Percentiles rank a stretch among this genome's conserved stretches.
phyloP scores from a whole-genome alignment of 2,888 invertebrate species.

The Microctonus hyperodae region DNA sequence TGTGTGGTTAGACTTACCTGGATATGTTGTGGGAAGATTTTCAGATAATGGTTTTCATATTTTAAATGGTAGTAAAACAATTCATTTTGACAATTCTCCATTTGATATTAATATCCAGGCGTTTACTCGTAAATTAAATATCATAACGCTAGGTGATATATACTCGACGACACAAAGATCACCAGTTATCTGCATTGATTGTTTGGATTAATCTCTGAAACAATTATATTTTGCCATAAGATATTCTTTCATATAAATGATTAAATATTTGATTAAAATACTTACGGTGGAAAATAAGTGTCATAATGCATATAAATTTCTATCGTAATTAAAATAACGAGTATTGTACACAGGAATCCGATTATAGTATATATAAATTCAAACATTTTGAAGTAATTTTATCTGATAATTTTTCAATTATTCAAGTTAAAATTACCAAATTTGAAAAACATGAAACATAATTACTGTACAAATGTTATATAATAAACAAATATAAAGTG shows the following conservation, averaged over 20 bases:
- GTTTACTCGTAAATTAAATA: conserved; percentile 39
- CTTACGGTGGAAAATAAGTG: conserved; percentile 47
- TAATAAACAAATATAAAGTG: neutral
- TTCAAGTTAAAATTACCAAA: neutral
- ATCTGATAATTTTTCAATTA: neutral
- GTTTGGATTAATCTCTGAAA: conserved; percentile 3
- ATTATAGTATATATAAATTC: conserved; percentile 36
- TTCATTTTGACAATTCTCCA: conserved; percentile 44
- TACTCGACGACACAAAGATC: neutral
- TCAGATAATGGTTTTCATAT: conserved; percentile 79
- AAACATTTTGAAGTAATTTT: conserved; percentile 23
- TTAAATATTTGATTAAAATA: neutral
- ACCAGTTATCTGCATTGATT: neutral
- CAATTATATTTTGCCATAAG: neutral
- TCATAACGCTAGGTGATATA: conserved; percentile 43
- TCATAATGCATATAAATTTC: conserved; percentile 55
- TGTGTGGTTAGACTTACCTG: conserved; percentile 72
- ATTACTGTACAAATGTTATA: neutral
- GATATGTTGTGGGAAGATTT: conserved; percentile 69
- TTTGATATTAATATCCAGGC: conserved; percentile 38
- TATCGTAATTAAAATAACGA: conserved; percentile 44
- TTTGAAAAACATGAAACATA: neutral
- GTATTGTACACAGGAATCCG: conserved; percentile 33
- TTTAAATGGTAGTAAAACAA: conserved; percentile 41
- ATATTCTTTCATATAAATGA: neutral